Conservation (phyloP, 2,888 invertebrate genomes). For the Nudaria mundana region DNA sequence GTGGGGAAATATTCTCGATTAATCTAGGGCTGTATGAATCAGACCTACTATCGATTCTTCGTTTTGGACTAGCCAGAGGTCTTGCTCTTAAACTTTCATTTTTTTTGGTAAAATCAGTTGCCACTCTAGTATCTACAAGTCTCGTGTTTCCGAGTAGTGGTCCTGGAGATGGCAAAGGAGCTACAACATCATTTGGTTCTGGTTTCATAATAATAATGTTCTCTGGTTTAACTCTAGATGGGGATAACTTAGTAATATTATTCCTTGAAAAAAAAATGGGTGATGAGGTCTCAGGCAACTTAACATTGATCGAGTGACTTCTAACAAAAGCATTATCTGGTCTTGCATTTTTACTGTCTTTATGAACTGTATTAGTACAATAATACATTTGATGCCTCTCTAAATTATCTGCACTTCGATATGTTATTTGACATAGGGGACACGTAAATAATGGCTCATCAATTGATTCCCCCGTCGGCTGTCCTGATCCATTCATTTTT, state of each 20-base stretch:
- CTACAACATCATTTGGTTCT: slow-evolving; percentile 73
- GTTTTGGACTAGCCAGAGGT: slow-evolving; percentile 67
- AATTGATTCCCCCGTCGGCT: slow-evolving; percentile 78
- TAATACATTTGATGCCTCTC: slow-evolving; percentile 90
- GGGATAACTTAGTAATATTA: slow-evolving; percentile 56
- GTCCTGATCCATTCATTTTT: slow-evolving; percentile 68
- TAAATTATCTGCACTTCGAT: slow-evolving; percentile 89
- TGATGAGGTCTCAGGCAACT: slow-evolving; percentile 77
- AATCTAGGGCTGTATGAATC: slow-evolving; percentile 67
- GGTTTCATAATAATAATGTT: slow-evolving; percentile 77
- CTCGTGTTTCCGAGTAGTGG: slow-evolving; percentile 91
- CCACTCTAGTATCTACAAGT: slow-evolving; percentile 83
- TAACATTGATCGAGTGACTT: slow-evolving; percentile 82
- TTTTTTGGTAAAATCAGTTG: slow-evolving; percentile 68
- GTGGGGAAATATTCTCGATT: slow-evolving; percentile 66
- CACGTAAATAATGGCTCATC: slow-evolving; percentile 86
- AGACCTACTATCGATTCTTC: slow-evolving; percentile 62
- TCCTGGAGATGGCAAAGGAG: slow-evolving; percentile 90
- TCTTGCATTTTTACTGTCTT: slow-evolving; percentile 55
- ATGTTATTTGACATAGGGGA: slow-evolving; percentile 88
- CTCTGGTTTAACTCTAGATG: slow-evolving; percentile 76
- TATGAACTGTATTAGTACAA: slow-evolving; percentile 75
- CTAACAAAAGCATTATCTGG: slow-evolving; percentile 78
- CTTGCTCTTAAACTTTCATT: slow-evolving; percentile 59
- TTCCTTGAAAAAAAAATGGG: slow-evolving; percentile 57